These are phyloP conservation scores for Netelia inedita DNA, from an alignment of 2,888 invertebrate genomes.

Conservation along the genomic window DNA sequence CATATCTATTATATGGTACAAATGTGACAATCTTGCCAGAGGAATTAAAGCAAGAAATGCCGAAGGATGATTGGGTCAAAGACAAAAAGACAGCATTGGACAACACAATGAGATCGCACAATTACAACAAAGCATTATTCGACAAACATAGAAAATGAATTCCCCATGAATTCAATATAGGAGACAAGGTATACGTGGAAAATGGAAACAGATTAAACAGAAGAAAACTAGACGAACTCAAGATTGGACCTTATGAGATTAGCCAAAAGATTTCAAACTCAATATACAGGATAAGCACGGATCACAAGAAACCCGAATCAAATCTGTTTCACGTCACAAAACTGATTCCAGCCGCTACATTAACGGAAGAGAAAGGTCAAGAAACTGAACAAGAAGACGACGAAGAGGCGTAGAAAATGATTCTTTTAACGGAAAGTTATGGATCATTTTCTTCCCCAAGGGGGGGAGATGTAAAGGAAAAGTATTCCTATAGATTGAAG, in stretches of 20 bases:
- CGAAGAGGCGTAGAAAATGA: neutral
- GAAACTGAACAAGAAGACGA: neutral
- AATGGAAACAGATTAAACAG: conserved; percentile 77
- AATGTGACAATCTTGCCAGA: conserved; percentile 63
- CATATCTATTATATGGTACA: conserved; percentile 71
- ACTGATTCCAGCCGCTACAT: conserved; percentile 27
- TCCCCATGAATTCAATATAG: conserved; percentile 73
- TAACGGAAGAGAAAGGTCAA: neutral
- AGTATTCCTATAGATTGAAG: neutral
- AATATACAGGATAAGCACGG: conserved; percentile 69
- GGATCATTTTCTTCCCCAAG: neutral
- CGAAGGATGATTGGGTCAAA: conserved; percentile 43
- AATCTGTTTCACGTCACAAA: conserved; percentile 60
- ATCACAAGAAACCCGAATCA: conserved; percentile 46
- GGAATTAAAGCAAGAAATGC: conserved; percentile 65
- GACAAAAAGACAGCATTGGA: conserved; percentile 72
- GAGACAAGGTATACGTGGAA: conserved; percentile 77
- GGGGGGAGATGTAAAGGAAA: conserved; percentile 45
- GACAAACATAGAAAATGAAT: conserved; percentile 75
- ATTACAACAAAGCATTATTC: conserved; percentile 74
- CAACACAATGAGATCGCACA: conserved; percentile 72
- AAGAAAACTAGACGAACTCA: conserved; percentile 76
- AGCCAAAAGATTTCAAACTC: conserved; percentile 72
- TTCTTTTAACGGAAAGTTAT: neutral
- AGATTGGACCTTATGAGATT: conserved; percentile 73